A percentile compares a stretch with the other conserved stretches of the same genome.
Evolutionary conservation across 2,888 invertebrate species (phyloP).

Genomic region (Ctenicera cuprea): DNA sequence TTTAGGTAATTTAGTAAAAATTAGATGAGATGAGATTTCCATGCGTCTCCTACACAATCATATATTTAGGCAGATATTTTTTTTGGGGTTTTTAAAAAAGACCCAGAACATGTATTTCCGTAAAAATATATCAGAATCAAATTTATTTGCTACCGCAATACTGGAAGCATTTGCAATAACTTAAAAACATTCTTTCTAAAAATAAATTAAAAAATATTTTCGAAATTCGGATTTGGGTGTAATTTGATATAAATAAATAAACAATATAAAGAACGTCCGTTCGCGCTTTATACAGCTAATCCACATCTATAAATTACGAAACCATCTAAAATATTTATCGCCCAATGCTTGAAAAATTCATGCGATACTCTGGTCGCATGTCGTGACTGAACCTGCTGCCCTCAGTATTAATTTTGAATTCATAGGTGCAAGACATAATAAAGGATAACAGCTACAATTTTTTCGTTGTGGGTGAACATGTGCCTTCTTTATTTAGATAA

Average conservation of each 20-base stretch:
- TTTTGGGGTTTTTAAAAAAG: too few species aligned
- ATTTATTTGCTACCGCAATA: too few species aligned
- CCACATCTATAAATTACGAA: constrained; percentile 30
- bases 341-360: constrained; percentile 39
- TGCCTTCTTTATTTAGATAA: background rate
- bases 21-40: too few species aligned
- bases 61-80: too few species aligned
- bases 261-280: constrained; percentile 17
- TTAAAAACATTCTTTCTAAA: too few species aligned
- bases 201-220: too few species aligned
- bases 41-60: too few species aligned
- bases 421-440: constrained; percentile 18
- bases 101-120: too few species aligned
- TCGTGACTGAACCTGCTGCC: constrained; percentile 28
- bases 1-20: too few species aligned
- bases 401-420: constrained; percentile 36
- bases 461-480: background rate
- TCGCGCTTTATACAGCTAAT: constrained; percentile 15
- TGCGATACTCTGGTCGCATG: constrained; percentile 37
- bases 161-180: too few species aligned
- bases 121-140: too few species aligned
- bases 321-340: constrained; percentile 37
- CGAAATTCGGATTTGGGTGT: too few species aligned
- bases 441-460: background rate
- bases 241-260: constrained; percentile 19